These are phyloP conservation scores for Rhogogaster chlorosoma DNA, from an alignment of 2,888 invertebrate species.

Conservation along the genomic window DNA sequence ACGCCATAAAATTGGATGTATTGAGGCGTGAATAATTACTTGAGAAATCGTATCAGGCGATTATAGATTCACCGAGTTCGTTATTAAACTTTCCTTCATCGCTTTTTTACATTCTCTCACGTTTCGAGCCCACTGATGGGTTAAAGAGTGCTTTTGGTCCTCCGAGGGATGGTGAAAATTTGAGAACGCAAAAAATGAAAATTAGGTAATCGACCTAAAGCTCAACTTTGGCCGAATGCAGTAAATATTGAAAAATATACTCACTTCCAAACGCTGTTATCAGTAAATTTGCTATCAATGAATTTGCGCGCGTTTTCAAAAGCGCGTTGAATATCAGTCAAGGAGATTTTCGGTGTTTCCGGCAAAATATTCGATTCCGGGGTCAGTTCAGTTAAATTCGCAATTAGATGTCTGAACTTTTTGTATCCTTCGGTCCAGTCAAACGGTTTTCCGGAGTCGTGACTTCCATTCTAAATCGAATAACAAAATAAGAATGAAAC, in stretches of 20 bases:
- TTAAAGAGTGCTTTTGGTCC: neutral
- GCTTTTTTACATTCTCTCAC: neutral
- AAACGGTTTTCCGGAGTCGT: constrained; percentile 61
- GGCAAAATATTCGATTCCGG: constrained; percentile 55
- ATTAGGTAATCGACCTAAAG: neutral
- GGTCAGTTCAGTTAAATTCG: constrained; percentile 56
- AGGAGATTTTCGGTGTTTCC: constrained; percentile 57
- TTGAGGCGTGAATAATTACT: neutral
- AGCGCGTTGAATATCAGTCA: constrained; percentile 57
- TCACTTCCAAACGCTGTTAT: constrained; percentile 55
- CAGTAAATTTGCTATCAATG: constrained; percentile 54
- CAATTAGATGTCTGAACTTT: constrained; percentile 65
- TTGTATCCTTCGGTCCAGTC: constrained; percentile 72
- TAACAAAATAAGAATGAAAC: constrained; percentile 54
- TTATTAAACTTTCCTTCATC: neutral
- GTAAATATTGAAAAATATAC: neutral
- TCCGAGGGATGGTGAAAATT: neutral
- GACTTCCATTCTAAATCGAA: neutral
- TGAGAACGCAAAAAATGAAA: neutral
- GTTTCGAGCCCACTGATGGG: neutral
- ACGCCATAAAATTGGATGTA: neutral
- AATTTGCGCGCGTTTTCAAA: constrained; percentile 57
- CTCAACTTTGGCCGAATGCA: neutral
- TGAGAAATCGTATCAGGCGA: neutral
- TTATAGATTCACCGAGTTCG: neutral